Evolutionary conservation across 1,140 invertebrate genomes (phyloP).

Genomic region (Euglossa dilemma): DNA sequence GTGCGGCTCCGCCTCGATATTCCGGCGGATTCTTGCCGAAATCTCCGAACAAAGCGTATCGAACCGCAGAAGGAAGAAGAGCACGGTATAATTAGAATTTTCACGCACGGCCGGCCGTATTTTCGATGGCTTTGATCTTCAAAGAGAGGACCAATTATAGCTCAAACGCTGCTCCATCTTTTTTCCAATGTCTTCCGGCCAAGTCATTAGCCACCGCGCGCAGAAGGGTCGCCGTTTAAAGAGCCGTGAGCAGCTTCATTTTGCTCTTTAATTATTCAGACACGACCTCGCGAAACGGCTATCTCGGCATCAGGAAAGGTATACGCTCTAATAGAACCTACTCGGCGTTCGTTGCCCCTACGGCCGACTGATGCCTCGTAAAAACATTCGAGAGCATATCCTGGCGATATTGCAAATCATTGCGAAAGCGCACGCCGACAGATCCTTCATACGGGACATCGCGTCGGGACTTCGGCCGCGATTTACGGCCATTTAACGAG

Average conservation of each 20-base stretch:
- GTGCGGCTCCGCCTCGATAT: background rate
- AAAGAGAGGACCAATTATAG: conserved; percentile 16
- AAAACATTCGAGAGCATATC: conserved; percentile 20
- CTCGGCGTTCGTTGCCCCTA: conserved; percentile 15
- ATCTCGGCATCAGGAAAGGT: background rate
- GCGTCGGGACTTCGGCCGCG: background rate
- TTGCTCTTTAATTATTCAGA: conserved; percentile 25
- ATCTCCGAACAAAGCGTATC: background rate
- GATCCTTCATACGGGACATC: background rate
- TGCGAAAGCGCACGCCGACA: background rate
- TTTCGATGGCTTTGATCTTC: conserved; percentile 17
- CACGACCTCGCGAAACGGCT: background rate
- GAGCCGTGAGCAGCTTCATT: conserved; percentile 7
- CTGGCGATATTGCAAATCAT: background rate
- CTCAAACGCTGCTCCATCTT: conserved; percentile 2
- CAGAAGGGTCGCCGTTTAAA: background rate
- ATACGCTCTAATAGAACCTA: conserved; percentile 14
- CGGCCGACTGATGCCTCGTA: background rate
- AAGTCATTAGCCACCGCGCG: background rate
- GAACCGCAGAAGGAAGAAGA: background rate
- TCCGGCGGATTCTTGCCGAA: background rate
- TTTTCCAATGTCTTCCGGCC: conserved; percentile 13
- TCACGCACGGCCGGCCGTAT: background rate
- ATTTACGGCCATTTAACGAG: background rate
- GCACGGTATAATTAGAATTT: conserved; percentile 1